phyloP scores from a whole-genome alignment of 2,888 invertebrate species.

The Harmothoe impar region DNA sequence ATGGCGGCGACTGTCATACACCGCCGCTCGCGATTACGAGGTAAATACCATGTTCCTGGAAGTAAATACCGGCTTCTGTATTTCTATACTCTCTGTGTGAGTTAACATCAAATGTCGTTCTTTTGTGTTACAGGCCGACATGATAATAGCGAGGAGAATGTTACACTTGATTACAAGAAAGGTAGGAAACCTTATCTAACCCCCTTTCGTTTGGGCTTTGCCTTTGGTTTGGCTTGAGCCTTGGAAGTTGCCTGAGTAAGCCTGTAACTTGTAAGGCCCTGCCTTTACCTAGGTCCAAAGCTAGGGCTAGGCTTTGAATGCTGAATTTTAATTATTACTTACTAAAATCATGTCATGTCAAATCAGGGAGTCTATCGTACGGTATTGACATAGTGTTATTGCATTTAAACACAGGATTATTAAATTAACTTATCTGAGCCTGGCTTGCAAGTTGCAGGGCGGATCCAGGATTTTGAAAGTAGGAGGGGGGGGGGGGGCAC shows the following conservation, averaged over 20 bases:
- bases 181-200: constrained; percentile 73
- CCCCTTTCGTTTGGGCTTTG: neutral
- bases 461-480: too few relatives aligned
- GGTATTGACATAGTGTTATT: neutral
- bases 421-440: neutral
- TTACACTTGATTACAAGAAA: constrained; percentile 79
- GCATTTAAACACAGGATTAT: neutral
- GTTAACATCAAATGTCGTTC: neutral
- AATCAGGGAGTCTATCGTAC: neutral
- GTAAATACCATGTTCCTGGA: neutral
- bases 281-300: neutral
- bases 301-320: neutral
- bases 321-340: too few relatives aligned
- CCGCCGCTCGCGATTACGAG: constrained; percentile 51
- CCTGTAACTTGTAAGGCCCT: neutral
- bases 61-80: neutral
- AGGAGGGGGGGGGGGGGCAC: neutral
- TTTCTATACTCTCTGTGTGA: neutral
- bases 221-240: neutral
- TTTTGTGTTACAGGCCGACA: constrained; percentile 76
- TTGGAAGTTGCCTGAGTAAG: neutral
- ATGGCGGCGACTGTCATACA: constrained; percentile 54
- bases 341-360: neutral
- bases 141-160: constrained; percentile 79
- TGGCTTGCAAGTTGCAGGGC: neutral